Evolutionary conservation across 2,888 invertebrate species (phyloP).

Genomic region (Orchestes rusci): DNA sequence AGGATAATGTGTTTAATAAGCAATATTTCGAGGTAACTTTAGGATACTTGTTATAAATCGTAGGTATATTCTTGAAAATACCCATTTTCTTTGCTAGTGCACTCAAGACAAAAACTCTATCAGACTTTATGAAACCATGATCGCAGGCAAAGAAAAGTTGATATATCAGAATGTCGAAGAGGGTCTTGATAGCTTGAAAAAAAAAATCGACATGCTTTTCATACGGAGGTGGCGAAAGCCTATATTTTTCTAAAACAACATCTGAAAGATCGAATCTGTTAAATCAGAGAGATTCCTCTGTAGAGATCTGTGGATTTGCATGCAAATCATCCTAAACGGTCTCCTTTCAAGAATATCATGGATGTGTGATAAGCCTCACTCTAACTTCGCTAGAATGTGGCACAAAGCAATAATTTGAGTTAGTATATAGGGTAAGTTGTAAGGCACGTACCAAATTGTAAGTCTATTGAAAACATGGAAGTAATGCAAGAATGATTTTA

Average conservation of each 20-base stretch:
- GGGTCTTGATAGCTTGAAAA: slow-evolving; percentile 32
- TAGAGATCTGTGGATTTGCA: slow-evolving; percentile 32
- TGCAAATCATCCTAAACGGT: slow-evolving; percentile 34
- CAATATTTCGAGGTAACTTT: slow-evolving; percentile 60
- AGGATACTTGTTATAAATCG: too few relatives aligned
- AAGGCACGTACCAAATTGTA: too few relatives aligned
- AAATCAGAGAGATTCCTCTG: slow-evolving; percentile 36
- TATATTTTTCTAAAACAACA: slow-evolving; percentile 36
- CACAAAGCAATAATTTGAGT: too few relatives aligned
- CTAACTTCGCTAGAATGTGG: too few relatives aligned
- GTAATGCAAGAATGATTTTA: too few relatives aligned
- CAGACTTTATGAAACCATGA: slow-evolving; percentile 49
- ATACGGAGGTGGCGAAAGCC: slow-evolving; percentile 36
- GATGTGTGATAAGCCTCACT: slow-evolving; percentile 37
- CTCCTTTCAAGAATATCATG: slow-evolving; percentile 37
- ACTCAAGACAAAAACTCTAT: slow-evolving; percentile 48
- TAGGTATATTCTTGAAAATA: too few relatives aligned
- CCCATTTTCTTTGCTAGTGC: slow-evolving; percentile 5
- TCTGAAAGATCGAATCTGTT: slow-evolving; percentile 36
- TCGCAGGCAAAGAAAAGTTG: slow-evolving; percentile 34
- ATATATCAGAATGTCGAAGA: slow-evolving; percentile 29
- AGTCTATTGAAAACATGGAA: too few relatives aligned
- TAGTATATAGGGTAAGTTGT: too few relatives aligned
- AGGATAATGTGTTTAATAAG: slow-evolving; percentile 56
- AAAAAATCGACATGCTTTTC: slow-evolving; percentile 38